A percentile compares a stretch with the other conserved stretches of the same genome.
phyloP scores from a whole-genome alignment of 1,140 invertebrate genomes.

The Rhagoletis zephyria region DNA sequence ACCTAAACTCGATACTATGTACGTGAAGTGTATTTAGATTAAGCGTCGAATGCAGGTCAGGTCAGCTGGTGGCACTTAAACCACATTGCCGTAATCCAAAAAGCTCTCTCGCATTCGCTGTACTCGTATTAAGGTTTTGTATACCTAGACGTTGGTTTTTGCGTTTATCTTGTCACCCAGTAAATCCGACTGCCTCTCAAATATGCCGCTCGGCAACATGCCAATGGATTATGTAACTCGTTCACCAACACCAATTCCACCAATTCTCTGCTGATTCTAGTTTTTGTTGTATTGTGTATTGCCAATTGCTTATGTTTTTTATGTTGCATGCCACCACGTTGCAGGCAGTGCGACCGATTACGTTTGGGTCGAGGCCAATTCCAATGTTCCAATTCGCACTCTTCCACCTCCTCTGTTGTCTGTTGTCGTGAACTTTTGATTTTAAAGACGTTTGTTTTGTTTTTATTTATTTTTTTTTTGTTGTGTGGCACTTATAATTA shows the following conservation, averaged over 20 bases:
- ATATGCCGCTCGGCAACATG: background rate
- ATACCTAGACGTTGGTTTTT: background rate
- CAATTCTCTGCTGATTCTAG: background rate
- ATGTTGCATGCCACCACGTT: background rate
- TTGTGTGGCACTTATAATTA: conserved; percentile 16
- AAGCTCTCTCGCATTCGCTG: background rate
- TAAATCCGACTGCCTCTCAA: background rate
- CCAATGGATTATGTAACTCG: conserved; percentile 37
- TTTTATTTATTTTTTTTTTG: background rate
- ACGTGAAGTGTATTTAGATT: background rate
- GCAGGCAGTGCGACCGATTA: conserved; percentile 20
- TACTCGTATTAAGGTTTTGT: no score
- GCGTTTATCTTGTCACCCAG: background rate
- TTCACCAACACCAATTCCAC: conserved; percentile 37
- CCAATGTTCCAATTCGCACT: background rate
- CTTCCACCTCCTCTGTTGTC: no score
- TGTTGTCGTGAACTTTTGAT: conserved; percentile 34
- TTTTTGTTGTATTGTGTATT: conserved; percentile 7
- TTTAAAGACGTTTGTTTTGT: background rate
- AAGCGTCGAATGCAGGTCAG: conserved; percentile 37
- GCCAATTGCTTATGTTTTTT: background rate
- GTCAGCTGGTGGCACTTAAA: conserved; percentile 17
- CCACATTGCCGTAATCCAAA: background rate
- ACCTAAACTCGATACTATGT: background rate
- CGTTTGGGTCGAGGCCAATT: conserved; percentile 47